phyloP scores from a whole-genome alignment of 2,797 vertebrate genomes.

The Aselliscus stoliczkanus region DNA sequence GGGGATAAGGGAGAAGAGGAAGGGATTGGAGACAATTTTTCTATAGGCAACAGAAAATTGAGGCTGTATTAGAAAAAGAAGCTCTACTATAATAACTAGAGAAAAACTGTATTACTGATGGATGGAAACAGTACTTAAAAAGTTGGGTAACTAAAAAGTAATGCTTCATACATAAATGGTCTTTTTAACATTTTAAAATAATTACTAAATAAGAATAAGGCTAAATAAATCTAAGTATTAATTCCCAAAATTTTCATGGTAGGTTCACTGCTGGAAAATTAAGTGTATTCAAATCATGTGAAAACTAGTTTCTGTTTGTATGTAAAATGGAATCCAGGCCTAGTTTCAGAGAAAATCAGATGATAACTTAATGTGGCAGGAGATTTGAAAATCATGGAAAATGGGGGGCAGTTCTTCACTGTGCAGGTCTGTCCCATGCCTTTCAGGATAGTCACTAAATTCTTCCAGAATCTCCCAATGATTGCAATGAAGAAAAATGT shows the following conservation, averaged over 20 bases:
- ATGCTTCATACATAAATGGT: not conserved
- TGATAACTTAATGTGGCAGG: not conserved
- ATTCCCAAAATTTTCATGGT: not conserved
- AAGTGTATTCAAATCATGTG: not conserved
- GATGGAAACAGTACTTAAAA: not conserved
- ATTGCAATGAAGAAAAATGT: not conserved
- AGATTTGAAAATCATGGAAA: not conserved
- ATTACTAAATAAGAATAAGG: not conserved
- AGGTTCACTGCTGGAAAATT: not conserved
- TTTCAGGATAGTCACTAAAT: not conserved
- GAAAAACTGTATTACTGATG: not conserved
- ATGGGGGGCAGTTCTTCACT: not conserved
- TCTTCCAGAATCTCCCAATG: not conserved
- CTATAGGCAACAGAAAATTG: not conserved
- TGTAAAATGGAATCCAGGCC: not conserved
- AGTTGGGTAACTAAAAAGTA: not conserved
- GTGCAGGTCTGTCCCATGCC: not conserved
- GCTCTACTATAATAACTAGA: not conserved
- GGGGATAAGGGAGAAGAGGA: too few species aligned
- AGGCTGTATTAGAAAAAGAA: not conserved
- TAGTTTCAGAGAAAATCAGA: not conserved
- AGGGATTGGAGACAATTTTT: not conserved
- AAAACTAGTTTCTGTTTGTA: not conserved
- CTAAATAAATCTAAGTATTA: not conserved
- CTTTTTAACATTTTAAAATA: not conserved